These are phyloP conservation scores for Aelia acuminata DNA, from an alignment of 2,888 invertebrate species.

Conservation along the genomic window DNA sequence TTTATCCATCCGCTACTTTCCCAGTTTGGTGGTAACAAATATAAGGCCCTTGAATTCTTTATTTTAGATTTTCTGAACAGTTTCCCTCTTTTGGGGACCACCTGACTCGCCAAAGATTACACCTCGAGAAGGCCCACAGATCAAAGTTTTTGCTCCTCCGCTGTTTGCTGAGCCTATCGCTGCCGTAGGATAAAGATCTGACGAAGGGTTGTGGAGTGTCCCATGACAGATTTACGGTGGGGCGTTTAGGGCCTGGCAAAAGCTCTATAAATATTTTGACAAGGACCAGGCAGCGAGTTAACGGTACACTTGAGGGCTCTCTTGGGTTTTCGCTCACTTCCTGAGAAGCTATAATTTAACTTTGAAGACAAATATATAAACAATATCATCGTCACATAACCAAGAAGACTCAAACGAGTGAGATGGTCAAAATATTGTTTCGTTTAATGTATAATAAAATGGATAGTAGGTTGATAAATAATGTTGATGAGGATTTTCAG, in stretches of 20 bases:
- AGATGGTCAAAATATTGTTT: too few species aligned
- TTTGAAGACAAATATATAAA: not conserved
- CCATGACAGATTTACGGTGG: slow-evolving; percentile 36
- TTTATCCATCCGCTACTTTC: too few species aligned
- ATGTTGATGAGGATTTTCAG: too few species aligned
- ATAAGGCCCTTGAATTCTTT: too few species aligned
- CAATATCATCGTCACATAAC: not conserved
- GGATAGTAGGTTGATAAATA: too few species aligned
- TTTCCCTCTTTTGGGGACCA: too few species aligned
- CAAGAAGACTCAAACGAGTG: not conserved
- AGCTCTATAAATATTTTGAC: slow-evolving; percentile 36
- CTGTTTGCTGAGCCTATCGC: not conserved
- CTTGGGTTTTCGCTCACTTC: not conserved
- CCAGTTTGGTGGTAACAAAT: too few species aligned
- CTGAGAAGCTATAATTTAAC: not conserved
- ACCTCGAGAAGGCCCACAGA: not conserved
- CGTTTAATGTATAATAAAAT: too few species aligned
- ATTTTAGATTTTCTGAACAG: too few species aligned
- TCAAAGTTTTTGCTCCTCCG: slow-evolving; percentile 13
- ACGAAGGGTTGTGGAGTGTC: not conserved
- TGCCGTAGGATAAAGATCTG: too few species aligned
- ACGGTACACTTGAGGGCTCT: not conserved
- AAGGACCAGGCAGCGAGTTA: not conserved
- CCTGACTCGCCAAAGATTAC: slow-evolving; percentile 4
- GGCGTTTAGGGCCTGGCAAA: slow-evolving; percentile 33